These are phyloP conservation scores for Percopsis omiscomaycus DNA, from an alignment of 2,797 vertebrate species.

Conservation along the genomic window DNA sequence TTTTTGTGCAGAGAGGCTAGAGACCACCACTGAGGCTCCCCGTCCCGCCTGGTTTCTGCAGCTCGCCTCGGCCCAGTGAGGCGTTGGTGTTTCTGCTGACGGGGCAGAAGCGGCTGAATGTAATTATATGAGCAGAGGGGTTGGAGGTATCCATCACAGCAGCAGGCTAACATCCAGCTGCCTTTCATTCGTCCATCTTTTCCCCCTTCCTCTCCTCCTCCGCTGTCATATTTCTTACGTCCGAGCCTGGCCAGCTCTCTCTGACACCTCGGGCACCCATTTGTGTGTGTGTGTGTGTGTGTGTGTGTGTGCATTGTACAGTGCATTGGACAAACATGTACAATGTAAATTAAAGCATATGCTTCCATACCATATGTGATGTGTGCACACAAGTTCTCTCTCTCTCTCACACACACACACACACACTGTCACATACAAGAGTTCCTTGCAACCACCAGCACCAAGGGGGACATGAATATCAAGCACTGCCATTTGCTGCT, in stretches of 20 bases:
- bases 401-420: background rate
- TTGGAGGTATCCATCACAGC: slow-evolving; percentile 75
- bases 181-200: slow-evolving; percentile 21
- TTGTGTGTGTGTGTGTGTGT: slow-evolving; percentile 1
- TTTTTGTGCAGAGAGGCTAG: slow-evolving; percentile 41
- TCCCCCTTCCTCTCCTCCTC: slow-evolving; percentile 7
- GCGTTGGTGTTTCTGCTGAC: slow-evolving; percentile 74
- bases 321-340: too few relatives aligned
- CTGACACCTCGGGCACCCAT: background rate
- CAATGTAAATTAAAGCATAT: too few relatives aligned
- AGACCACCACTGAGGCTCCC: slow-evolving; percentile 28
- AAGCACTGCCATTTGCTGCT: too few relatives aligned
- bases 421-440: background rate
- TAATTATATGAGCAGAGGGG: slow-evolving; percentile 75
- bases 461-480: too few relatives aligned
- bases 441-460: too few relatives aligned
- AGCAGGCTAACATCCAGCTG: slow-evolving; percentile 65
- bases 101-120: slow-evolving; percentile 72
- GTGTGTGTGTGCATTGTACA: background rate
- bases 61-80: slow-evolving; percentile 45
- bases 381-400: background rate
- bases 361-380: too few relatives aligned
- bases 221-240: slow-evolving; percentile 58
- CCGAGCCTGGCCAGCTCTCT: background rate
- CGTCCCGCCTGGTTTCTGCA: slow-evolving; percentile 61